phyloP scores from a whole-genome alignment of 2,888 invertebrate genomes.

The Oligia strigilis region DNA sequence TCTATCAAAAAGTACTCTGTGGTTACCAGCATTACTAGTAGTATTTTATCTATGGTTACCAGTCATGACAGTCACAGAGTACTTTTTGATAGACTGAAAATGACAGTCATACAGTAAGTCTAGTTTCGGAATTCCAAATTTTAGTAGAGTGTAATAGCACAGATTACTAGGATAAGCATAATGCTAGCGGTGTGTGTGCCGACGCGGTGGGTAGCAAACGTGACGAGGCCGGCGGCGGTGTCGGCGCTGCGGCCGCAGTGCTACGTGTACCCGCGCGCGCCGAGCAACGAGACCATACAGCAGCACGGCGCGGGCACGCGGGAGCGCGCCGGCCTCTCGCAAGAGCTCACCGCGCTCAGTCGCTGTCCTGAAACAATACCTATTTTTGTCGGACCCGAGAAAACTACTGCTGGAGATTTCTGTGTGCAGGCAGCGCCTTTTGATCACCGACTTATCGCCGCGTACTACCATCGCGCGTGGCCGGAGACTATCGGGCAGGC shows the following conservation, averaged over 20 bases:
- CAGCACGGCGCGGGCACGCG: constrained; percentile 46
- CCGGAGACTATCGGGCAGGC: constrained; percentile 43
- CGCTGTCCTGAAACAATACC: constrained; percentile 43
- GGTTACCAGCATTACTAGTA: too few relatives aligned
- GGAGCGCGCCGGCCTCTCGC: constrained; percentile 43
- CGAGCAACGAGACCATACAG: constrained; percentile 47
- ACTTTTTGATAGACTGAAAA: too few relatives aligned
- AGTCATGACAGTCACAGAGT: background rate
- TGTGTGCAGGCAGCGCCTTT: constrained; percentile 95
- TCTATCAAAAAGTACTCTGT: too few relatives aligned
- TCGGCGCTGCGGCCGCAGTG: constrained; percentile 57
- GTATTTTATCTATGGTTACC: too few relatives aligned
- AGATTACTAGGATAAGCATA: constrained; percentile 9
- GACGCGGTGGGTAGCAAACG: background rate
- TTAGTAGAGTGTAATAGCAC: background rate
- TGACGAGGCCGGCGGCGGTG: background rate
- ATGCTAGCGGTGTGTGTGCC: constrained; percentile 15
- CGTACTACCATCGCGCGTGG: constrained; percentile 91
- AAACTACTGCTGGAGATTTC: constrained; percentile 37
- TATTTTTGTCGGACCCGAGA: constrained; percentile 45
- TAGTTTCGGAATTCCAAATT: constrained; percentile 28
- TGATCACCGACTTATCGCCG: constrained; percentile 95
- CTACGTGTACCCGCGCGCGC: constrained; percentile 36
- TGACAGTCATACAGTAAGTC: background rate
- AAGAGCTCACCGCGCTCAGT: constrained; percentile 46